Evolutionary conservation across 2,113 vertebrate species (phyloP), one percentile per base, ranked within the genome.

Genomic region (Atlantisia rogersi): DNA sequence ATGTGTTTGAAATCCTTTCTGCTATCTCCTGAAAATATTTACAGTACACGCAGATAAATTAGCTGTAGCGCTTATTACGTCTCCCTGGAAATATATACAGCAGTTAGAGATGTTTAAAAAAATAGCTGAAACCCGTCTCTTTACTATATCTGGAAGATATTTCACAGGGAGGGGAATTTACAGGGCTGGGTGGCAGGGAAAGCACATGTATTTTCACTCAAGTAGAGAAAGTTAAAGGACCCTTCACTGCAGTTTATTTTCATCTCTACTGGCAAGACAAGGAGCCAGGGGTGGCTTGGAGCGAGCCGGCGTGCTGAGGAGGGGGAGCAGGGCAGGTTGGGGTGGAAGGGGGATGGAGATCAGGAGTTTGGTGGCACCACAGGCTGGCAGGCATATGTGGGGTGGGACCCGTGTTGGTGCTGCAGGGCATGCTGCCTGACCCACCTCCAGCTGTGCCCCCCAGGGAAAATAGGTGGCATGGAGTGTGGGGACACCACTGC

Each of bases 91-190:
- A 96, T 96, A 94, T 97, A 97, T 94, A 97, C 96, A 97, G 95
- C 96, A 94, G 96, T 95, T 96, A 95, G 93, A 96, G 96, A 96
- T 96, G 96, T 97, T 97, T 97, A 89, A 96, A 95, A 96, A 94
- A 97, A 92, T 89, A 90, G 88, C 69, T 11, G 0, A 91, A 95
- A 94, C 88, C 83, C 78, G 7, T 91, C 94, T 96, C 91, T 96
- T 97, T 96, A 96, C 96, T 97, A 97, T 97, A 97, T 97, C 96
- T 97, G 96, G 96, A 97, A 97, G 96, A 97, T 94, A 96, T 96
- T 97, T 94, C 96, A 92, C 90, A 91, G 90, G 16, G 77, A 21
- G 6, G 95, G 80, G 90, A 95, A 92, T 96, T 96, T 96, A 96
- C 88, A 94, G 91, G 94, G 88, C 88, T 56, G 88, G 83, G 79